These are phyloP conservation scores for Drosophila tani DNA, from an alignment of 1,140 invertebrate species.

Conservation along the genomic window DNA sequence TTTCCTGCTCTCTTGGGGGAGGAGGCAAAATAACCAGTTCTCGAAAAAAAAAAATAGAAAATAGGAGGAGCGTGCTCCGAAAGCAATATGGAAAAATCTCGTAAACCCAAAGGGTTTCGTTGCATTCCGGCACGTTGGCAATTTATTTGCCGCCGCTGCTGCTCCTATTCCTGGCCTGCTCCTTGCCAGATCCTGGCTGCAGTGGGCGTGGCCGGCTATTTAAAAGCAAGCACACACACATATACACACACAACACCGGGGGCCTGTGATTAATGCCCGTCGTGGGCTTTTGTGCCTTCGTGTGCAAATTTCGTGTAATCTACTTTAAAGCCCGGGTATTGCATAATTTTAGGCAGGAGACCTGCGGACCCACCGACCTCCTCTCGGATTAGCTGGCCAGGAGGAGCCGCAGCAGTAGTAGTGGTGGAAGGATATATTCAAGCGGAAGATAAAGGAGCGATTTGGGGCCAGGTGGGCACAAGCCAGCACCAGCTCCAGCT, in stretches of 20 bases:
- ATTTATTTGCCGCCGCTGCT: conserved; percentile 66
- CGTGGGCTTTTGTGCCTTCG: conserved; percentile 81
- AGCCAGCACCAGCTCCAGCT: no score
- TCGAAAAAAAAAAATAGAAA: neutral
- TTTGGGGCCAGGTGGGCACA: conserved; percentile 18
- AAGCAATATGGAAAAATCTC: conserved; percentile 76
- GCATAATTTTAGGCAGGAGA: conserved; percentile 71
- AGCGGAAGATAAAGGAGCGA: conserved; percentile 24
- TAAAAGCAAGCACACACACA: conserved; percentile 40
- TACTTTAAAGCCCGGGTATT: conserved; percentile 79
- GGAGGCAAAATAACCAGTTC: conserved; percentile 1
- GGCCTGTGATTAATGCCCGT: conserved; percentile 74
- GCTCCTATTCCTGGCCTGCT: conserved; percentile 1
- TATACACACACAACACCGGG: conserved; percentile 22
- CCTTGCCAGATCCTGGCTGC: conserved; percentile 4
- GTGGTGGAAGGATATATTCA: neutral
- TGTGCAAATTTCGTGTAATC: conserved; percentile 80
- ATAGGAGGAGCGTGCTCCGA: conserved; percentile 33
- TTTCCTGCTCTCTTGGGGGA: conserved; percentile 3
- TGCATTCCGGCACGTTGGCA: conserved; percentile 78
- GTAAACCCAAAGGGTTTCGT: conserved; percentile 74
- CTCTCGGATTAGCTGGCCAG: conserved; percentile 29
- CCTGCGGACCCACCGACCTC: conserved; percentile 1
- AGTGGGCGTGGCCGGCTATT: conserved; percentile 54
- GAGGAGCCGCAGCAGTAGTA: neutral